phyloP scores from a whole-genome alignment of 2,888 invertebrate genomes.

The Eumerus sabulonum region DNA sequence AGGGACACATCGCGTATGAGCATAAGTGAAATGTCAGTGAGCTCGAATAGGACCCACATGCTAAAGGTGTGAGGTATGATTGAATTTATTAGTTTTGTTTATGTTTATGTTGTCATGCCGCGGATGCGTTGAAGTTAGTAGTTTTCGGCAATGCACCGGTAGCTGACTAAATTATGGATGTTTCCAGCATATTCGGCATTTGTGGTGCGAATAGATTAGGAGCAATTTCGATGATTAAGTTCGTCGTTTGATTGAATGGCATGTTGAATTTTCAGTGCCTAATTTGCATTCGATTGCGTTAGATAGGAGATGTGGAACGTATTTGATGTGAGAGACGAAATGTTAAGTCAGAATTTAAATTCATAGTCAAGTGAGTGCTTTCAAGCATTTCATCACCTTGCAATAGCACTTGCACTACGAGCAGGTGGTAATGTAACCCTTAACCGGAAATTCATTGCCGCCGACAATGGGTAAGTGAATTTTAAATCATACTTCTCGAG shows the following conservation, averaged over 20 bases:
- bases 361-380: neutral
- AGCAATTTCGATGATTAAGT: slow-evolving; percentile 50
- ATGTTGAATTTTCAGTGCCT: slow-evolving; percentile 60
- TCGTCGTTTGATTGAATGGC: slow-evolving; percentile 63
- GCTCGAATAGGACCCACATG: neutral
- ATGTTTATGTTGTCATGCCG: slow-evolving; percentile 54
- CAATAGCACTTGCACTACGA: neutral
- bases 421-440: too few species aligned
- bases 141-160: slow-evolving; percentile 8
- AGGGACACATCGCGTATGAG: slow-evolving; percentile 57
- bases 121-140: slow-evolving; percentile 12
- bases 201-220: neutral
- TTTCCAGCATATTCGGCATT: slow-evolving; percentile 8
- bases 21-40: slow-evolving; percentile 60
- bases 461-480: slow-evolving; percentile 54
- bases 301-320: slow-evolving; percentile 41
- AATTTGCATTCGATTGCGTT: slow-evolving; percentile 59
- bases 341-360: neutral
- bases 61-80: slow-evolving; percentile 33
- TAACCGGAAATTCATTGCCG: neutral
- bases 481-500: slow-evolving; percentile 44
- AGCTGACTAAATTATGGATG: slow-evolving; percentile 59
- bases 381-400: neutral
- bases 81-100: slow-evolving; percentile 68
- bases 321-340: too few species aligned